Percentiles rank a stretch among this genome's conserved stretches.
phyloP scores from a whole-genome alignment of 53 echinoderm and acorn worm species.

The Paelopatides confundens region DNA sequence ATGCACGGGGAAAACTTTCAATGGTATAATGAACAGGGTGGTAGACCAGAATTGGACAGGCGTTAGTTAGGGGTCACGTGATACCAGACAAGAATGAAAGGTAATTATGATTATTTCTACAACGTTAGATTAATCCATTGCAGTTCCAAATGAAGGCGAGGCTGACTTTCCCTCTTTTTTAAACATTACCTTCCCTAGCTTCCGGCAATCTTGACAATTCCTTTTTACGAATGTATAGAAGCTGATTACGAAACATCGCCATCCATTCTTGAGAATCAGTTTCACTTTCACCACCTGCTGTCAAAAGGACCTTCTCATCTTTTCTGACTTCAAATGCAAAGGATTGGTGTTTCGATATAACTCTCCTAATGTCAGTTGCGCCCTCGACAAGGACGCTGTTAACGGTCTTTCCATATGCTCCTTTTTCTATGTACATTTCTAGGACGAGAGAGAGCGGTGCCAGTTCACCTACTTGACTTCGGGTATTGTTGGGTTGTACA shows the following conservation, averaged over 20 bases:
- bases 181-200: conserved; percentile 54
- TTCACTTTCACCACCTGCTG: conserved; percentile 82
- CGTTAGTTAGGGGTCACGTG: too few relatives aligned
- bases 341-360: conserved; percentile 71
- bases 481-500: conserved; percentile 80
- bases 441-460: conserved; percentile 68
- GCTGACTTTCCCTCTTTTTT: too few relatives aligned
- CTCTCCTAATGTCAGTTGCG: conserved; percentile 67
- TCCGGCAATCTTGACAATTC: conserved; percentile 68
- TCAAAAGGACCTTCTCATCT: conserved; percentile 48
- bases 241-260: conserved; percentile 66
- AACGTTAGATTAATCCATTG: too few relatives aligned
- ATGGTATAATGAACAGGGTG: too few relatives aligned
- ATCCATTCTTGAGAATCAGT: conserved; percentile 88
- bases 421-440: conserved; percentile 87
- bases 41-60: too few relatives aligned
- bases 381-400: conserved; percentile 80
- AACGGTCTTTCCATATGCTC: conserved; percentile 86
- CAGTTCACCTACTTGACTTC: conserved; percentile 48
- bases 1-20: too few relatives aligned
- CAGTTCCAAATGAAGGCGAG: too few relatives aligned
- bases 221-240: conserved; percentile 61
- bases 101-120: too few relatives aligned
- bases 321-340: conserved; percentile 81
- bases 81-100: too few relatives aligned